Percentiles rank a stretch among this genome's conserved stretches.
phyloP scores from a whole-genome alignment of 2,797 vertebrate species.

The Crenichthys baileyi region DNA sequence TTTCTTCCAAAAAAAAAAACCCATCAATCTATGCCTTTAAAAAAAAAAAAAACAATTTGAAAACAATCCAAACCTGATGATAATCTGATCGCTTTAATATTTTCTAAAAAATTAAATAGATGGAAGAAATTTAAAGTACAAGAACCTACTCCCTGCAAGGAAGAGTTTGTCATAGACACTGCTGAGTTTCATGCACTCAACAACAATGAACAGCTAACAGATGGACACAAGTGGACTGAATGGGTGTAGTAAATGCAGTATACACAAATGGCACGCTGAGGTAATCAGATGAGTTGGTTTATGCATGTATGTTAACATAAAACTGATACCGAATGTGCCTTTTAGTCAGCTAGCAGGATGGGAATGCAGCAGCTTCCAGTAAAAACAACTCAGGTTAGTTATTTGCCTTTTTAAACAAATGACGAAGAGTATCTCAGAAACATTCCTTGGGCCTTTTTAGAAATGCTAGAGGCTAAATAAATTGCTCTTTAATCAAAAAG shows the following conservation, averaged over 20 bases:
- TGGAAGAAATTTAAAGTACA: slow-evolving; percentile 60
- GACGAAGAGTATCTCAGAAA: neutral
- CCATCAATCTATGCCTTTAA: slow-evolving; percentile 74
- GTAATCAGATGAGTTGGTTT: slow-evolving; percentile 46
- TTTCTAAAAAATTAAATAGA: slow-evolving; percentile 60
- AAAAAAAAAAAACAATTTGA: slow-evolving; percentile 65
- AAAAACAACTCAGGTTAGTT: slow-evolving; percentile 47
- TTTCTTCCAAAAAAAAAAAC: slow-evolving; percentile 72
- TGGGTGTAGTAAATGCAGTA: slow-evolving; percentile 31
- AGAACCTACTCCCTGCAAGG: slow-evolving; percentile 60
- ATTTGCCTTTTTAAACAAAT: neutral
- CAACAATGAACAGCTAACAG: slow-evolving; percentile 59
- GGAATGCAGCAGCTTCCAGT: slow-evolving; percentile 51
- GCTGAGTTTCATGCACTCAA: slow-evolving; percentile 66
- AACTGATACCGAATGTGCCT: slow-evolving; percentile 54
- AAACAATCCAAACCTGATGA: slow-evolving; percentile 74
- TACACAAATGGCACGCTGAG: slow-evolving; percentile 42
- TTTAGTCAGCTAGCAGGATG: slow-evolving; percentile 34
- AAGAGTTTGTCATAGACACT: slow-evolving; percentile 60
- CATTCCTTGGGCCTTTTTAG: neutral
- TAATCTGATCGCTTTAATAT: slow-evolving; percentile 64
- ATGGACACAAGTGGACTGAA: slow-evolving; percentile 45
- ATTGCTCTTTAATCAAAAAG: neutral
- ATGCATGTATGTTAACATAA: slow-evolving; percentile 38
- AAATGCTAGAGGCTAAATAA: too few species aligned